A percentile compares a stretch with the other conserved stretches of the same genome.
Conservation (phyloP, 1,140 invertebrate species). For the Adoxophyes honmai region DNA sequence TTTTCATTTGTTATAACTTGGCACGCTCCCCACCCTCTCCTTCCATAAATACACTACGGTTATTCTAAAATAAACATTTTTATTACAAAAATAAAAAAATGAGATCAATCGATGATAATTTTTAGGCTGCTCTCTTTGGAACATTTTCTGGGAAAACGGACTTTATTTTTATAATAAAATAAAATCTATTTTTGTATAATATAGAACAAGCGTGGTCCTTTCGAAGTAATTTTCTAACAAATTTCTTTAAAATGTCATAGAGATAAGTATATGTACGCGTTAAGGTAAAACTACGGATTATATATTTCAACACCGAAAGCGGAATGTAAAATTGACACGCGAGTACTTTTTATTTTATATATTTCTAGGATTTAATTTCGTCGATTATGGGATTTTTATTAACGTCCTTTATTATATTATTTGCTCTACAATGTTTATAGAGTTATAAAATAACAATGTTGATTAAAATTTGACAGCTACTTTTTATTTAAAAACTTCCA, state of each 20-base stretch:
- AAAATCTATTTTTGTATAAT: slow-evolving; percentile 37
- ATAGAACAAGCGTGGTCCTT: slow-evolving; percentile 30
- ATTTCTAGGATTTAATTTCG: background rate
- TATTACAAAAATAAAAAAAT: slow-evolving; percentile 68
- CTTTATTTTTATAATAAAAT: slow-evolving; percentile 36
- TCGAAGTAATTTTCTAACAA: slow-evolving; percentile 22
- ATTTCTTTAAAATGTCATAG: background rate
- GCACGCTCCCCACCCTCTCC: slow-evolving; percentile 3
- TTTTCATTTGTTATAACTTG: slow-evolving; percentile 34
- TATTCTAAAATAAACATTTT: slow-evolving; percentile 64
- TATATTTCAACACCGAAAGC: slow-evolving; percentile 49
- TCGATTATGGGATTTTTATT: no score
- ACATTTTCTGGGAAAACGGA: slow-evolving; percentile 61
- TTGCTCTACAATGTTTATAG: background rate
- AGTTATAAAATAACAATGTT: background rate
- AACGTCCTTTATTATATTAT: background rate
- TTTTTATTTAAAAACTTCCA: background rate
- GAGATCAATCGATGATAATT: slow-evolving; percentile 73
- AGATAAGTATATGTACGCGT: slow-evolving; percentile 20
- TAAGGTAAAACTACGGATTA: slow-evolving; percentile 19
- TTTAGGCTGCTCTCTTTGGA: slow-evolving; percentile 75
- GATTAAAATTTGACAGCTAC: background rate
- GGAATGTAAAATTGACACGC: slow-evolving; percentile 47
- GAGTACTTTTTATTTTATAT: slow-evolving; percentile 16
- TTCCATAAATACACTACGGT: slow-evolving; percentile 27